These are phyloP conservation scores for Cotesia glomerata DNA, from an alignment of 1,140 invertebrate species.

Conservation along the genomic window DNA sequence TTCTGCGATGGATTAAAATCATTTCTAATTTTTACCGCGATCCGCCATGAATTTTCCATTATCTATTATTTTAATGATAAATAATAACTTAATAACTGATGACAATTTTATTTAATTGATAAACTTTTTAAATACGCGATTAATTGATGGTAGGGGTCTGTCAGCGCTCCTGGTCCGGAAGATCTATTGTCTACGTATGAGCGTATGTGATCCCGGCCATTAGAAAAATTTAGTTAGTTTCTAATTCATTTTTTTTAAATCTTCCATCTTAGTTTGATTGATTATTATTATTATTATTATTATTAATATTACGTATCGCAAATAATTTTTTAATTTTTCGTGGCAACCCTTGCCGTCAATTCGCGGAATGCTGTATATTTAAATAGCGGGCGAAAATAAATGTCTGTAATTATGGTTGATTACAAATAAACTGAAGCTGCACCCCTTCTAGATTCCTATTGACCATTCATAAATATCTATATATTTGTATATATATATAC, in stretches of 20 bases:
- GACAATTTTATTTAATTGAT: too few relatives aligned
- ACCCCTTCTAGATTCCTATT: slow-evolving; percentile 53
- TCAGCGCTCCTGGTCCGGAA: too few relatives aligned
- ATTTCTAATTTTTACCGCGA: slow-evolving; percentile 12
- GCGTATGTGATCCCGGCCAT: not conserved
- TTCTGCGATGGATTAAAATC: slow-evolving; percentile 11
- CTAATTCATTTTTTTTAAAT: too few relatives aligned
- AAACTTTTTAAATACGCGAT: too few relatives aligned
- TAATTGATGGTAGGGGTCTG: too few relatives aligned
- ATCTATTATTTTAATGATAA: not conserved
- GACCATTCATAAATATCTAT: slow-evolving; percentile 29
- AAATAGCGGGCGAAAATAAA: slow-evolving; percentile 38
- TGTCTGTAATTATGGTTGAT: slow-evolving; percentile 18
- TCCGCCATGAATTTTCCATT: not conserved
- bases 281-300: too few relatives aligned
- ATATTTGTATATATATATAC: too few relatives aligned
- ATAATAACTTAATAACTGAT: not conserved
- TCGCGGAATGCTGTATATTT: slow-evolving; percentile 29
- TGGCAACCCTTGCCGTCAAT: not conserved
- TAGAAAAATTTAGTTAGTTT: slow-evolving; percentile 67
- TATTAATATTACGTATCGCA: not conserved
- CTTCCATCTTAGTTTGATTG: too few relatives aligned
- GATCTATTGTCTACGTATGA: slow-evolving; percentile 10
- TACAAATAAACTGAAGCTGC: slow-evolving; percentile 36
- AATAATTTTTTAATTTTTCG: not conserved